Conservation (phyloP, 2,113 vertebrate genomes). For the Neotoma lepida region DNA sequence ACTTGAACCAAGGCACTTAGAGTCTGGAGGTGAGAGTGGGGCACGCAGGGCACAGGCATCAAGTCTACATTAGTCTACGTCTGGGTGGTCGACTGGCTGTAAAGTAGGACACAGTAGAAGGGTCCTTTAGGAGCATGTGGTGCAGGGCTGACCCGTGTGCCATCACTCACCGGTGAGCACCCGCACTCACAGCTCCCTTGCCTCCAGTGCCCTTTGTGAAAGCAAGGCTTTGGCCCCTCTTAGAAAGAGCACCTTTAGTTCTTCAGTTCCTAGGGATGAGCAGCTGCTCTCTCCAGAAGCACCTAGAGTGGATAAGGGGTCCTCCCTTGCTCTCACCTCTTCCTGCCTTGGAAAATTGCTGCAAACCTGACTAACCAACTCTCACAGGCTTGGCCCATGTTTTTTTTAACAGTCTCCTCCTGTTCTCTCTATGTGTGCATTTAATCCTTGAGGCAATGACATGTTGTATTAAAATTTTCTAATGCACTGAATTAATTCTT, state of each 20-base stretch:
- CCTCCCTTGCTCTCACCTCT: constrained; percentile 48
- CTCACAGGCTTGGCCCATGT: constrained; percentile 77
- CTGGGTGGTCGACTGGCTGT: background rate
- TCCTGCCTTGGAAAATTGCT: constrained; percentile 72
- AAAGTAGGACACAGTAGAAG: constrained; percentile 17
- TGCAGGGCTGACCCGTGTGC: constrained; percentile 2
- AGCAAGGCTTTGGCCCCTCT: constrained; percentile 18
- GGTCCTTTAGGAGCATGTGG: background rate
- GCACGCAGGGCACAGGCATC: rapidly evolving
- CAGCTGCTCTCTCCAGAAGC: constrained; percentile 49
- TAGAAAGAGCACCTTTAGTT: constrained; percentile 58
- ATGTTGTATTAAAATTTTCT: constrained; percentile 47
- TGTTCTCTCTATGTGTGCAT: constrained; percentile 78
- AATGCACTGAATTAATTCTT: constrained; percentile 73
- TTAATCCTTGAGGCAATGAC: constrained; percentile 50
- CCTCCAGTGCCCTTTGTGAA: constrained; percentile 63
- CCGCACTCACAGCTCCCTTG: constrained; percentile 57
- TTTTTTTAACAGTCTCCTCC: constrained; percentile 79
- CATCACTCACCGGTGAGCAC: constrained; percentile 48
- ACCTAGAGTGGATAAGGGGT: constrained; percentile 45
- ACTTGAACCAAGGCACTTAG: background rate
- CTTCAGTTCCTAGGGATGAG: constrained; percentile 24
- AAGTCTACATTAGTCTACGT: background rate
- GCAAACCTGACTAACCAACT: constrained; percentile 79
- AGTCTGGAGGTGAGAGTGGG: rapidly evolving